phyloP scores from a whole-genome alignment of 2,113 vertebrate genomes.

The Irena cyanogastra region DNA sequence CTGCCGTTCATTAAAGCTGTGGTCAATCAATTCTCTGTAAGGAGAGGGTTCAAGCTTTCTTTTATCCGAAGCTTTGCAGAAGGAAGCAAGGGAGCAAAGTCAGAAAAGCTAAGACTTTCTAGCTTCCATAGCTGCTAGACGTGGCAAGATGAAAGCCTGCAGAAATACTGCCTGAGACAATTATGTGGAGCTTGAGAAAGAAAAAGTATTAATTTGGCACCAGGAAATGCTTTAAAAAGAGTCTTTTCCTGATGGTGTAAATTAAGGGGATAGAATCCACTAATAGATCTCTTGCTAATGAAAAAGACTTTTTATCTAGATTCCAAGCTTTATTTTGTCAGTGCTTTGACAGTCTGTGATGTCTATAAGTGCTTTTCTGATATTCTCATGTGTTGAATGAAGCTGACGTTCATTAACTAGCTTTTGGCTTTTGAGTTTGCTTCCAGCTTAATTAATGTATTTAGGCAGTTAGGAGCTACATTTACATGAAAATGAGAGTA shows the following conservation, averaged over 20 bases:
- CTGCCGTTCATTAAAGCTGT: not conserved
- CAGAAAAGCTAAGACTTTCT: not conserved
- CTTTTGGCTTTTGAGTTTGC: constrained; percentile 30
- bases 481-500: constrained; percentile 32
- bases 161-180: not conserved
- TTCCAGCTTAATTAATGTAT: constrained; percentile 29
- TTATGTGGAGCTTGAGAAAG: not conserved
- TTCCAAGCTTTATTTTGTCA: constrained; percentile 42
- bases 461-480: not conserved
- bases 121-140: not conserved
- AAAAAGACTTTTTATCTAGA: not conserved
- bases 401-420: constrained; percentile 26
- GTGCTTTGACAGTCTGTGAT: constrained; percentile 36
- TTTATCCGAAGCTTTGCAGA: not conserved
- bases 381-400: constrained; percentile 6
- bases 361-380: constrained; percentile 49
- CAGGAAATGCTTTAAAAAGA: constrained; percentile 7
- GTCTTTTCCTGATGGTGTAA: constrained; percentile 13
- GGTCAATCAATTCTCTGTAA: not conserved
- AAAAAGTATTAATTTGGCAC: not conserved
- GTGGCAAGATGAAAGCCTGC: not conserved
- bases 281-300: not conserved
- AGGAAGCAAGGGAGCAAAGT: not conserved
- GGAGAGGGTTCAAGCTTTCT: not conserved
- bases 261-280: not conserved